Evolutionary conservation across 92 coral and sea anemone genomes (phyloP).

Genomic region (Siderastrea radians): DNA sequence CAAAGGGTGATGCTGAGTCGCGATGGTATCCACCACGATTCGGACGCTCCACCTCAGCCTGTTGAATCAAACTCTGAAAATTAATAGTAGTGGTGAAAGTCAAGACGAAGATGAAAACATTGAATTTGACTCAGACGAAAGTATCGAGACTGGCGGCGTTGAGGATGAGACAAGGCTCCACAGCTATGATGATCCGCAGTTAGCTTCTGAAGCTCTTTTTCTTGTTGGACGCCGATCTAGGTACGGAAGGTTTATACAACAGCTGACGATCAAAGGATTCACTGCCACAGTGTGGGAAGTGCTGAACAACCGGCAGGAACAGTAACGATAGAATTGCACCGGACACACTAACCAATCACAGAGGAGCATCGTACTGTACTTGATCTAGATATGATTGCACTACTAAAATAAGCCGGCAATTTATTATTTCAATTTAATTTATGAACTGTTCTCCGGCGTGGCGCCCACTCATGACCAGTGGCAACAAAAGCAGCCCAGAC

Average conservation of each 20-base stretch:
- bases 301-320: background rate
- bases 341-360: background rate
- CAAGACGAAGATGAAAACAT: too few relatives aligned
- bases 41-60: background rate
- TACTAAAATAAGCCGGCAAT: too few relatives aligned
- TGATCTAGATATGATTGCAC: too few relatives aligned
- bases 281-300: background rate
- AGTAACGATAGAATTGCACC: background rate
- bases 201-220: background rate
- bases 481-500: too few relatives aligned
- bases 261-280: background rate
- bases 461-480: too few relatives aligned
- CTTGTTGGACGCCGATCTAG: slow-evolving; percentile 43
- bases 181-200: slow-evolving; percentile 22
- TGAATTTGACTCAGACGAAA: background rate
- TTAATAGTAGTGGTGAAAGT: too few relatives aligned
- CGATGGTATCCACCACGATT: background rate
- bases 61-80: too few relatives aligned
- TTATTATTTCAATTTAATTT: too few relatives aligned
- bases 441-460: too few relatives aligned
- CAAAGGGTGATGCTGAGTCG: background rate
- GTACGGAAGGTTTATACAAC: slow-evolving; percentile 38
- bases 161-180: slow-evolving; percentile 25
- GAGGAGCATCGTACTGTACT: background rate
- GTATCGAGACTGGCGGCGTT: background rate